Evolutionary conservation across 2,888 invertebrate genomes (phyloP).

Genomic region (Pandemis cinnamomeana): DNA sequence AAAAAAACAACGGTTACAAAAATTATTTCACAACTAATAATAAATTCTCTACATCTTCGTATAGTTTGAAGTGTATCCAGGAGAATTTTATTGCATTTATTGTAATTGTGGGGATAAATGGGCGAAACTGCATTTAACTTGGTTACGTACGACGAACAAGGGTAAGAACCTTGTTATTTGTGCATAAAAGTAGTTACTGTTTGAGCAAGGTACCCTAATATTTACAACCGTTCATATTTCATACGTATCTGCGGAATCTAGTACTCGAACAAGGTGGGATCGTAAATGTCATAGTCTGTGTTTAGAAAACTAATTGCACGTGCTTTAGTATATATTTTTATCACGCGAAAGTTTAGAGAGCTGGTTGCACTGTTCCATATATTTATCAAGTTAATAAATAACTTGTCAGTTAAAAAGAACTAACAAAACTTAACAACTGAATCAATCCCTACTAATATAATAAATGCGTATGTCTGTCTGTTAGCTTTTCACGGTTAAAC

Average conservation of each 20-base stretch:
- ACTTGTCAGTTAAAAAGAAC: not conserved
- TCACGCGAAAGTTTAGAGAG: slow-evolving; percentile 33
- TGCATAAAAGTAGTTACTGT: not conserved
- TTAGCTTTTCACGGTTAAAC: no score
- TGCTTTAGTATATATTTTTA: slow-evolving; percentile 28
- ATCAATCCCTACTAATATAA: no score
- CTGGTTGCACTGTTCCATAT: slow-evolving; percentile 1
- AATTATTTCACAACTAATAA: no score
- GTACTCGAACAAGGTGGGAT: slow-evolving; percentile 32
- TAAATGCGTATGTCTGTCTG: no score
- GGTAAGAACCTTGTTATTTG: not conserved
- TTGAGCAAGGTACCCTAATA: not conserved
- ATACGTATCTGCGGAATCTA: slow-evolving; percentile 34
- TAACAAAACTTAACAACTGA: not conserved
- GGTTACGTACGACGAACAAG: no score
- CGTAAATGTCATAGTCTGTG: slow-evolving; percentile 41
- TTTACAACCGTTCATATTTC: slow-evolving; percentile 26
- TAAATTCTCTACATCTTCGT: no score
- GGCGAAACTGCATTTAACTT: no score
- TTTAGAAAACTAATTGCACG: slow-evolving; percentile 40
- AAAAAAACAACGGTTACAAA: no score
- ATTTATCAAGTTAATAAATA: no score
- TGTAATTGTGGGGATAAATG: no score
- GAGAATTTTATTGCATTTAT: no score
- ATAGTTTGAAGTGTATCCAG: no score